Conservation (phyloP, 2,888 invertebrate genomes). For the Andricus quercusramuli region DNA sequence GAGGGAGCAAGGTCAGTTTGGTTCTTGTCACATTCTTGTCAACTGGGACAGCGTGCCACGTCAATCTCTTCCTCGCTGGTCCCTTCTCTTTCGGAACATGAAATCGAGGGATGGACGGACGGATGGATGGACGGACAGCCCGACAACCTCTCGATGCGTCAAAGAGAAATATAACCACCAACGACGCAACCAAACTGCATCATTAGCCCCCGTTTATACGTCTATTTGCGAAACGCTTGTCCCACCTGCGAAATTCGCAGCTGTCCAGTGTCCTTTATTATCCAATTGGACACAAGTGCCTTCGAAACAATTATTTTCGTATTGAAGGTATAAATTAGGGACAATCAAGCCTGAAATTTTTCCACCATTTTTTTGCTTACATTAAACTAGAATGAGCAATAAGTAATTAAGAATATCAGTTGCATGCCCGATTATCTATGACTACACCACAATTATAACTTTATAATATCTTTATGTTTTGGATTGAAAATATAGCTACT, state of each 20-base stretch:
- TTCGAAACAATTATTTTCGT: background rate
- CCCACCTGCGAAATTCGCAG: slow-evolving; percentile 52
- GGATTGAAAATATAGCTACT: too few relatives aligned
- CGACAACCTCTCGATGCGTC: slow-evolving; percentile 76
- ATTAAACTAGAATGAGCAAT: too few relatives aligned
- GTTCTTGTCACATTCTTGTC: slow-evolving; percentile 79
- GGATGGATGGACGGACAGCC: slow-evolving; percentile 70
- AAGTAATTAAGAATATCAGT: too few relatives aligned
- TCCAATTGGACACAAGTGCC: slow-evolving; percentile 20
- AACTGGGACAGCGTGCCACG: slow-evolving; percentile 76
- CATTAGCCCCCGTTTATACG: slow-evolving; percentile 76
- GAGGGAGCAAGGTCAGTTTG: slow-evolving; percentile 71
- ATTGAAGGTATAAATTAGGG: background rate
- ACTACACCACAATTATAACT: too few relatives aligned
- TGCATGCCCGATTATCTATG: too few relatives aligned
- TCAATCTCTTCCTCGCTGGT: slow-evolving; percentile 75
- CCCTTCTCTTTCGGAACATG: slow-evolving; percentile 60
- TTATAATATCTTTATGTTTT: too few relatives aligned
- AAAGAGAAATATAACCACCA: slow-evolving; percentile 78
- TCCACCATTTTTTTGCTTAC: background rate
- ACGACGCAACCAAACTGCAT: slow-evolving; percentile 74
- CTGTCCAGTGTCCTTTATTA: slow-evolving; percentile 16
- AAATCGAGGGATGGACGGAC: slow-evolving; percentile 62
- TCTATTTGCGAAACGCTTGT: slow-evolving; percentile 61
- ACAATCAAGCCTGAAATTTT: background rate